Percentiles rank a stretch among this genome's conserved stretches.
These are phyloP conservation scores for Nothobranchius kuhntae DNA, from an alignment of 2,113 vertebrate species.

Conservation along the genomic window DNA sequence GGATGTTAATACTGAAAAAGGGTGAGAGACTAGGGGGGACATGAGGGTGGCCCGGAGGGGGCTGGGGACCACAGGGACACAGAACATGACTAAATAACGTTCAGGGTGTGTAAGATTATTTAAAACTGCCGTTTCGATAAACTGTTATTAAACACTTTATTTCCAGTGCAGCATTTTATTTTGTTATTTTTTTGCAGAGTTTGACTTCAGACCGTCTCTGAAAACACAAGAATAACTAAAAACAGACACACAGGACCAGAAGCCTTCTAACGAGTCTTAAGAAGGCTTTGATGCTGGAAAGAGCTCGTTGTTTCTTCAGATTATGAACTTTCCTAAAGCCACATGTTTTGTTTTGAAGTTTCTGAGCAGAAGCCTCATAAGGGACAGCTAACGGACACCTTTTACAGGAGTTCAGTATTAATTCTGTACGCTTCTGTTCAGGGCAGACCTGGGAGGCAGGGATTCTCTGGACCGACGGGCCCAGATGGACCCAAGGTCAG, in stretches of 20 bases:
- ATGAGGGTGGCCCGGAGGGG: too few relatives aligned
- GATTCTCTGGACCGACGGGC: constrained; percentile 88
- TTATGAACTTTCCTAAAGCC: constrained; percentile 41
- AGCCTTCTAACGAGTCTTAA: constrained; percentile 26
- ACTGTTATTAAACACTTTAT: too few relatives aligned
- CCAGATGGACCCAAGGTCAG: constrained; percentile 90
- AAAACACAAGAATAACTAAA: constrained; percentile 37
- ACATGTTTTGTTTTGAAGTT: constrained; percentile 12
- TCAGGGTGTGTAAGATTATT: neutral
- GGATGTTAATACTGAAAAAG: too few relatives aligned
- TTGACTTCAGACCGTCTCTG: constrained; percentile 35
- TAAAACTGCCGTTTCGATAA: too few relatives aligned
- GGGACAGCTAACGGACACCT: constrained; percentile 15
- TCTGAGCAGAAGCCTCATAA: constrained; percentile 12
- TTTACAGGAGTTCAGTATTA: constrained; percentile 21
- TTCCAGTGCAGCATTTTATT: too few relatives aligned
- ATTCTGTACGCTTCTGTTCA: constrained; percentile 76
- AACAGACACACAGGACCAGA: constrained; percentile 48
- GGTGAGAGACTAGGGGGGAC: too few relatives aligned
- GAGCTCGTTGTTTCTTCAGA: constrained; percentile 38
- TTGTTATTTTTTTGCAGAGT: neutral
- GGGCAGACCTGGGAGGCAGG: constrained; percentile 91
- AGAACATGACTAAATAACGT: neutral
- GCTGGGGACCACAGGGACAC: too few relatives aligned
- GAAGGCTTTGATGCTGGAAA: constrained; percentile 41